Percentiles rank a stretch among this genome's conserved stretches.
Conservation (phyloP, 1,140 invertebrate species). For the Dryas iulia region DNA sequence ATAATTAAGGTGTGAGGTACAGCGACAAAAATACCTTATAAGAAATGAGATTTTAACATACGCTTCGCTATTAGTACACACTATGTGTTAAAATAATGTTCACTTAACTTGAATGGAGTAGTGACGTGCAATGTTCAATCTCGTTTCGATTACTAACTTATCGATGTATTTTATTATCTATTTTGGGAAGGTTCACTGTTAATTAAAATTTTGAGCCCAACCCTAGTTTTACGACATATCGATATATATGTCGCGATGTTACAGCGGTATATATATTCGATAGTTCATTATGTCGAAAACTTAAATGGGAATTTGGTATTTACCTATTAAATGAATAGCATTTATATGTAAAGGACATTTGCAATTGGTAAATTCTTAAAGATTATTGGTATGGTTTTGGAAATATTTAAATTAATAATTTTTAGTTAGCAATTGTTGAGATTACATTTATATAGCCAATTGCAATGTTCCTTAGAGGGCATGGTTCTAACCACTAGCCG, state of each 20-base stretch:
- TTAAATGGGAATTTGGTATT: conserved; percentile 41
- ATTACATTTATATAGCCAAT: background rate
- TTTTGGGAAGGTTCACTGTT: background rate
- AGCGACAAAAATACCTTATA: conserved; percentile 13
- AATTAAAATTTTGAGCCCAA: background rate
- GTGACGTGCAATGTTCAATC: conserved; percentile 51
- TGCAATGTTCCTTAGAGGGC: conserved; percentile 35
- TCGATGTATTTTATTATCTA: conserved; percentile 31
- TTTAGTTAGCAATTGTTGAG: background rate
- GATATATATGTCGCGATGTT: background rate
- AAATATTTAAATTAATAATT: background rate
- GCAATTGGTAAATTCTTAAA: conserved; percentile 26
- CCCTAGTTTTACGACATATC: conserved; percentile 3
- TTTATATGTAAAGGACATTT: conserved; percentile 44
- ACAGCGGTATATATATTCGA: background rate
- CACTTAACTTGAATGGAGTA: conserved; percentile 27
- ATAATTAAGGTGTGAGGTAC: background rate
- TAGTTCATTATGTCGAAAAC: conserved; percentile 8
- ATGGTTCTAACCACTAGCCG: conserved; percentile 51
- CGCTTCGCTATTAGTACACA: conserved; percentile 13
- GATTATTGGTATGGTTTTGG: background rate
- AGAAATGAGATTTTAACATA: conserved; percentile 35
- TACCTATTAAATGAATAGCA: conserved; percentile 44
- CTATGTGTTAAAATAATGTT: conserved; percentile 19
- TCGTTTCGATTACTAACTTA: conserved; percentile 56